Base-by-base conservation (phyloP, 2,113 vertebrate species). In the Phycodurus eques region DNA sequence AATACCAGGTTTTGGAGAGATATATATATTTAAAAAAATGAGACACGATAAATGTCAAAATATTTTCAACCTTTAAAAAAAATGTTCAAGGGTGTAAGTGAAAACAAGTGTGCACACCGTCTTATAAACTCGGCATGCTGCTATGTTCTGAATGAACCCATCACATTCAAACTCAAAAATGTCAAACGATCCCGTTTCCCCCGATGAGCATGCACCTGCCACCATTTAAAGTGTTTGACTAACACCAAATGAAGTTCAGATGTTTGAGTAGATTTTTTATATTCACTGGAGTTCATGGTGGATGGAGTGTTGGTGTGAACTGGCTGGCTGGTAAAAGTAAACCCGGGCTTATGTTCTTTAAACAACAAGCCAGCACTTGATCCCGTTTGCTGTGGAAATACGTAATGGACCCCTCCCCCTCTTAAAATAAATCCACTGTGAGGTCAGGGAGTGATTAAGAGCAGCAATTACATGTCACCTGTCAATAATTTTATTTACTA, bases 351-450 rank as follows among this genome's bases (percentile, higher is more conserved):
- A 22, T 57, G 11, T 42, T 7, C 35, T 60, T 73, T 54, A 69
- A 79, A 60, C 22, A 70, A 19, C 56, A 71, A 27, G 19, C 56
- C 43, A 8, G 3, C 35, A 57, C 27, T 47, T 70, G 10, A 66
- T 57, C 31, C 31, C 22, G n/a, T 47, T 64, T 39, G 56, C 12
- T 44, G 47, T 8, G 20, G 17, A n/a, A n/a, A 5, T 67, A 62
- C 51, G 27, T 14, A 6, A 35, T 46, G n/a, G 60, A 63, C 44
- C 2, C 33, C 15, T 33, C n/a, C 2, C 49, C 61, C 61, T 7
- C 63, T 56, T 12, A 60, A 31, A 76, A n/a, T 63, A 15, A 61
- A 70, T 56, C 47, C 20, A 44, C 17, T 19, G 33, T n/a, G 17
- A 10, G 27, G 10, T 61, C 46, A 61, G 22, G 0, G 27, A 35